These are phyloP conservation scores for Hydrochoerus hydrochaeris DNA, from an alignment of 2,113 vertebrate species.

Conservation along the genomic window DNA sequence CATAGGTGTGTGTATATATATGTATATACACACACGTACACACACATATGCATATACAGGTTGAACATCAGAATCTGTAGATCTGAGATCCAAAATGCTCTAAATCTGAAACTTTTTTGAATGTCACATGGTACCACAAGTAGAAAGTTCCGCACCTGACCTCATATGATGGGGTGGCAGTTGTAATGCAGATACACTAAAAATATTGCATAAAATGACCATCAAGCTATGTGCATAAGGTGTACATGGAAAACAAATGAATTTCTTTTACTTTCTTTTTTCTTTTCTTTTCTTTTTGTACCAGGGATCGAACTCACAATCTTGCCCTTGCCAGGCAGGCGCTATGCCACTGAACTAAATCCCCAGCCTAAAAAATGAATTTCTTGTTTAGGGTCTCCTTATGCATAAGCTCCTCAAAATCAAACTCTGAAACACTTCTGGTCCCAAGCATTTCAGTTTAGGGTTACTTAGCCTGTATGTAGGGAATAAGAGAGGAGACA, in stretches of 20 bases:
- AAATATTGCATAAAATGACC: background rate
- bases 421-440: background rate
- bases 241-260: background rate
- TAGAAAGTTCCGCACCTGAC: background rate
- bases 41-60: background rate
- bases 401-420: background rate
- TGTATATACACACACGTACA: background rate
- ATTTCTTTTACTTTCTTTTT: no score
- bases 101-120: background rate
- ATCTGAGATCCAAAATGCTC: background rate
- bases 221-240: background rate
- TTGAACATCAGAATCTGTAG: background rate
- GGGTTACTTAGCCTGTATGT: background rate
- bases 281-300: no score
- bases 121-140: background rate
- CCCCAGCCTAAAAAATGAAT: background rate
- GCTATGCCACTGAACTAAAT: no score
- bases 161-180: background rate
- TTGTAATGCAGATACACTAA: background rate
- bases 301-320: no score
- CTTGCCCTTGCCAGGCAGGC: no score
- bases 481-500: background rate
- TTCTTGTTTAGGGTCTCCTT: background rate
- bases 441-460: background rate
- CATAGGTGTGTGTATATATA: background rate